A percentile compares a stretch with the other conserved stretches of the same genome.
phyloP scores from a whole-genome alignment of 2,888 invertebrate genomes.

The Epirrhoe tristata region DNA sequence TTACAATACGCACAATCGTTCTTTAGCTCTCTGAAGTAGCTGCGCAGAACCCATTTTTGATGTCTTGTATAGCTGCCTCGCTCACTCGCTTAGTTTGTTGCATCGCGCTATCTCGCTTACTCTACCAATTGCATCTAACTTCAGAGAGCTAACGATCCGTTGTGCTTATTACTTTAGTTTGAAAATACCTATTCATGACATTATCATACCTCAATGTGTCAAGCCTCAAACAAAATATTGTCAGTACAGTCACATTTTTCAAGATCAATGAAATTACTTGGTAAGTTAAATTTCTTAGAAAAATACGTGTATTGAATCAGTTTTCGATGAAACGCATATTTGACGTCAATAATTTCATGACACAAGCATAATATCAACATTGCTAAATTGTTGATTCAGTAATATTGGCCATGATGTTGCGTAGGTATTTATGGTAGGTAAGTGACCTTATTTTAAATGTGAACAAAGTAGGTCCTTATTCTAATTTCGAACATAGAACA shows the following conservation, averaged over 20 bases:
- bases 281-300: conserved; percentile 25
- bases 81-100: too few relatives aligned
- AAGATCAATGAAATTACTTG: conserved; percentile 20
- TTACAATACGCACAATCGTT: too few relatives aligned
- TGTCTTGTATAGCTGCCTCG: too few relatives aligned
- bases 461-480: background rate
- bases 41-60: too few relatives aligned
- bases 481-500: too few relatives aligned
- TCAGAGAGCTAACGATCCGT: too few relatives aligned
- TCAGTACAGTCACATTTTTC: background rate
- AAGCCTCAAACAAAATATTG: background rate
- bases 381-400: background rate
- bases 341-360: conserved; percentile 21
- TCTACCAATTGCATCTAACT: too few relatives aligned
- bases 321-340: conserved; percentile 15
- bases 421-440: background rate
- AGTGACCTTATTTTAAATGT: background rate
- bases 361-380: background rate
- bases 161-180: background rate
- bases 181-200: background rate
- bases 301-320: conserved; percentile 13
- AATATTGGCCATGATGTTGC: background rate
- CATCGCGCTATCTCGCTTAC: too few relatives aligned
- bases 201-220: background rate
- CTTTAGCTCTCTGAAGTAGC: too few relatives aligned